phyloP scores from a whole-genome alignment of 2,113 vertebrate genomes.

The Actenoides hombroni region DNA sequence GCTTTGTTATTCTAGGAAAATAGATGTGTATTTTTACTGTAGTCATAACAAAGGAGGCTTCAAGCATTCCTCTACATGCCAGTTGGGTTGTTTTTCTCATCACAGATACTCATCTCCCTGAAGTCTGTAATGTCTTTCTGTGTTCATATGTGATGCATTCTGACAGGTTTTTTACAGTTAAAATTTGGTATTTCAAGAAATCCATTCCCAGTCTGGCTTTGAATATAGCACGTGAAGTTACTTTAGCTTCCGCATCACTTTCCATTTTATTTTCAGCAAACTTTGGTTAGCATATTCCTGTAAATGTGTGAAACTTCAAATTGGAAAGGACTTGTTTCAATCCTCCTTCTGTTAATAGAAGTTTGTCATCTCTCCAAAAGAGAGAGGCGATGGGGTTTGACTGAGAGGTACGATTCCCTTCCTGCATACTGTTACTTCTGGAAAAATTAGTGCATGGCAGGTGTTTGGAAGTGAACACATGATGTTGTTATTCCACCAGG shows the following conservation, averaged over 20 bases:
- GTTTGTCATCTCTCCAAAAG: neutral
- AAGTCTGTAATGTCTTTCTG: neutral
- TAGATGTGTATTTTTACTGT: conserved; percentile 42
- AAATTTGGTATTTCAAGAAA: conserved; percentile 39
- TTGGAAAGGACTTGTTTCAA: neutral
- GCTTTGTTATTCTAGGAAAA: conserved; percentile 56
- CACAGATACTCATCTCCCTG: conserved; percentile 4
- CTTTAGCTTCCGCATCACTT: conserved; percentile 12
- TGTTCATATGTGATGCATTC: conserved; percentile 8
- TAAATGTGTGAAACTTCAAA: neutral
- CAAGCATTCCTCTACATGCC: conserved; percentile 1
- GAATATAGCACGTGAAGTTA: conserved; percentile 29
- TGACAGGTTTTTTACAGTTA: conserved; percentile 33
- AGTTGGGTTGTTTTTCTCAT: conserved; percentile 20
- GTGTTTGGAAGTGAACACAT: neutral
- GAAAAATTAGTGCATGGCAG: neutral
- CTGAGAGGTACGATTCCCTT: neutral
- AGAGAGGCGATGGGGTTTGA: neutral
- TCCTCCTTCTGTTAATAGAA: conserved; percentile 4
- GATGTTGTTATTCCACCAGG: neutral
- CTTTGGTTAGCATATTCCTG: neutral
- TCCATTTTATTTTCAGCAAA: conserved; percentile 40
- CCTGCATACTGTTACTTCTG: neutral
- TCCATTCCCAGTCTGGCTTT: conserved; percentile 30
- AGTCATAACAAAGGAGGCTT: conserved; percentile 58